These are phyloP conservation scores for Macrotus californicus DNA, from an alignment of 2,113 vertebrate species.

Conservation along the genomic window DNA sequence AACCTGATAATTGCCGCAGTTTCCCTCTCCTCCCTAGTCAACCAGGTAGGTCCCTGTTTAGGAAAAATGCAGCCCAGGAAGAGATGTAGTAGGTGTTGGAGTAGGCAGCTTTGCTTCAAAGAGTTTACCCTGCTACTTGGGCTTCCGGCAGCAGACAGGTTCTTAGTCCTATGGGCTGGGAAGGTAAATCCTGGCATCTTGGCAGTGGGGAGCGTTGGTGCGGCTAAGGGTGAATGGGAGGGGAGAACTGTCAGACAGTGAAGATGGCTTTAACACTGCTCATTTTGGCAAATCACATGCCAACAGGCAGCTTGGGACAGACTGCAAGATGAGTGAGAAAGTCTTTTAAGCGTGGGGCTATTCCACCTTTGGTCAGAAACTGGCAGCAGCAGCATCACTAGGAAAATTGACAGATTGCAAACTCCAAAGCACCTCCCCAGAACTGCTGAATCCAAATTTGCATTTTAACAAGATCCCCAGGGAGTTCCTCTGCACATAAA, in stretches of 20 bases:
- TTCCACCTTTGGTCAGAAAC: neutral
- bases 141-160: neutral
- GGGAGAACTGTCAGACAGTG: neutral
- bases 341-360: neutral
- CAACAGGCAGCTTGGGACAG: neutral
- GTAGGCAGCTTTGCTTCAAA: neutral
- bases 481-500: conserved; percentile 11
- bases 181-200: neutral
- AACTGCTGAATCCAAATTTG: conserved; percentile 13
- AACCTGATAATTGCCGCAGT: neutral
- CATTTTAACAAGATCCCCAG: conserved; percentile 49
- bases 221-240: rapidly evolving
- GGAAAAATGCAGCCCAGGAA: neutral
- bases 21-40: neutral
- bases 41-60: neutral
- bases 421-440: neutral
- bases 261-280: neutral
- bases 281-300: neutral
- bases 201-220: too few species aligned
- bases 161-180: neutral
- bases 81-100: neutral
- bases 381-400: neutral
- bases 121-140: neutral
- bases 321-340: neutral
- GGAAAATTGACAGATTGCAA: neutral